Base-by-base conservation (phyloP, 2,888 invertebrate species). In the Labia minor region DNA sequence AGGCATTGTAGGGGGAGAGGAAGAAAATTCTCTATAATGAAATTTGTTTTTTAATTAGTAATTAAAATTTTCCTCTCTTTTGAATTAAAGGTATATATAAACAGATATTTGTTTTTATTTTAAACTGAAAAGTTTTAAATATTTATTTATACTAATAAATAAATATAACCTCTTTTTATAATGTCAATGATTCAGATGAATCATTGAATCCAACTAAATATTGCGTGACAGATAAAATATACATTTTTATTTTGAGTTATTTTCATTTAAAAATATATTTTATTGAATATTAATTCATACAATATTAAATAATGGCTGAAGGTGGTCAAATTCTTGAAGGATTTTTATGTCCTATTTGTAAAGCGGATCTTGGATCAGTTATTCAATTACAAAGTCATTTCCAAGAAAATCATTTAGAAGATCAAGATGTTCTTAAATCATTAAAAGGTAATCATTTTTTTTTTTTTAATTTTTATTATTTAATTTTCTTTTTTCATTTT, bases 281-380 rank as follows among this genome's bases (percentile, higher is more conserved):
- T 14, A 70, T 72, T 3, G 74, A 74, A 69, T 69, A 75, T 63
- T 65, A 19, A 19, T 16, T 16, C 19, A 2, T 16, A 33, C 14
- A 49, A 49, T 19, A 49, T 18, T 49, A 4, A 11, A 68, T 71
- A 8, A 72, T 82, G 20, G 75, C 76, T 70, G 81, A 80, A 65
- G 83, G 82, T 61, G 78, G 77, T 2, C 83, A 85, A 73, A 89
- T 93, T 72, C 81, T 91, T 69, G 95, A 97, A 78, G 97, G 97
- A 3, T 96, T 97, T 76, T 81, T 97, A 10, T 97, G 97, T 77
- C 96, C 97, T 0, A 92, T 95, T 73, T 97, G 97, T 75, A 89
- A 92, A 79, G 87, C 88, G 49, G 95, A 97, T 77, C 82, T 94
- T 63, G 90, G 91, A 75, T 90, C 92, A 14, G 87, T 92, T 4